Conservation (phyloP, 2,797 vertebrate genomes). For the Sebastes melanostomus region DNA sequence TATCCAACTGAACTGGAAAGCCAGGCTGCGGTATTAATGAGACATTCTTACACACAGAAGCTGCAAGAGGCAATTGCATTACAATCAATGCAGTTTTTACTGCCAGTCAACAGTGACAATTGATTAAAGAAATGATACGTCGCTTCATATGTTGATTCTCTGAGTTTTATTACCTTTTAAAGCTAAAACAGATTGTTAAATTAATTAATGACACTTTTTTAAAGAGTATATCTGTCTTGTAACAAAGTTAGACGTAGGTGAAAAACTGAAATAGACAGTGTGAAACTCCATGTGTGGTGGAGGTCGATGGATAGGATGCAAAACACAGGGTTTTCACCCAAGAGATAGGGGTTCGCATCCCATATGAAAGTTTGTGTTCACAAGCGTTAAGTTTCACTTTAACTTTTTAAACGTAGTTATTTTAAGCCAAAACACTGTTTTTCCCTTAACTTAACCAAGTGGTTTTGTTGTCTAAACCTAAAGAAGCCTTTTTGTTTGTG, state of each 20-base stretch:
- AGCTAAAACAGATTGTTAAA: conserved; percentile 5
- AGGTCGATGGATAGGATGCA: too few species aligned
- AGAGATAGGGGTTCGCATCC: too few species aligned
- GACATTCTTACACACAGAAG: conserved; percentile 20
- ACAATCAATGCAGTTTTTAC: conserved; percentile 34
- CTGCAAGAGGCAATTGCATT: conserved; percentile 4
- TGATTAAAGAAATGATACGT: conserved; percentile 1
- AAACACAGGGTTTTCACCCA: too few species aligned
- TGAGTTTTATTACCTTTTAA: background rate
- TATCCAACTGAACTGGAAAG: conserved; percentile 50
- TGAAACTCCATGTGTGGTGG: too few species aligned
- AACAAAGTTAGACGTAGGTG: background rate
- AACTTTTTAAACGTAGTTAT: too few species aligned
- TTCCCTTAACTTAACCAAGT: too few species aligned
- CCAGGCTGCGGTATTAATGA: conserved; percentile 57
- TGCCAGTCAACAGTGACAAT: conserved; percentile 22
- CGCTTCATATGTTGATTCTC: background rate
- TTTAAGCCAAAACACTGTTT: too few species aligned
- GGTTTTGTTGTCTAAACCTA: background rate
- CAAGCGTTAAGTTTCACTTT: too few species aligned
- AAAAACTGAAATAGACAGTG: background rate
- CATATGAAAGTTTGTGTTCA: too few species aligned
- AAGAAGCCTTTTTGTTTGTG: too few species aligned
- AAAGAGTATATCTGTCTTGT: background rate
- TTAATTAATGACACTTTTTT: background rate